Evolutionary conservation across 2,888 invertebrate species (phyloP).

Genomic region (Byasa hedistus): DNA sequence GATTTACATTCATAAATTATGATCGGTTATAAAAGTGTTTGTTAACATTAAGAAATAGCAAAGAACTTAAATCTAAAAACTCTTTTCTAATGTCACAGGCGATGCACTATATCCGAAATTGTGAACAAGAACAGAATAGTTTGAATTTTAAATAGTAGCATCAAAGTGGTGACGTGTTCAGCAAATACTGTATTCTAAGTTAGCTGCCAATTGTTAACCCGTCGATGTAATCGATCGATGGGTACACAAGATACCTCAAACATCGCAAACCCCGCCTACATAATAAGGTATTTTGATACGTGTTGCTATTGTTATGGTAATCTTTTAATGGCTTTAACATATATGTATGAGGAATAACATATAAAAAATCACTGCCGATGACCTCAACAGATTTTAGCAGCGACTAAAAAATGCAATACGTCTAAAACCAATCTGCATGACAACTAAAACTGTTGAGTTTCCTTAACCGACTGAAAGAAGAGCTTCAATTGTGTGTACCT

Average conservation of each 20-base stretch:
- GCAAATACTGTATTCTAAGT: not conserved
- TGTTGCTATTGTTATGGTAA: conserved; percentile 25
- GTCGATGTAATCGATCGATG: not conserved
- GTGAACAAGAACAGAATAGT: not conserved
- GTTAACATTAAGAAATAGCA: too few relatives aligned
- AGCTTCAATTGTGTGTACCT: too few relatives aligned
- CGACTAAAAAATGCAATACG: conserved; percentile 12
- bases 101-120: too few relatives aligned
- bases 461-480: not conserved
- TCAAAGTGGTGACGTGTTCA: not conserved
- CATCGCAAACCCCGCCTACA: conserved; percentile 17
- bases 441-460: not conserved
- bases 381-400: conserved; percentile 1
- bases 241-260: conserved; percentile 6
- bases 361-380: conserved; percentile 4
- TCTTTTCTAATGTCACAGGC: too few relatives aligned
- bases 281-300: conserved; percentile 23
- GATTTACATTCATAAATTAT: too few relatives aligned
- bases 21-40: too few relatives aligned
- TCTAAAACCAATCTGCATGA: not conserved
- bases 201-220: not conserved
- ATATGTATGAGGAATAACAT: conserved; percentile 17
- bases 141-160: not conserved
- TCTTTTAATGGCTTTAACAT: conserved; percentile 16
- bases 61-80: too few relatives aligned